Conservation (phyloP, 2,797 vertebrate genomes). For the Enteromius thamalakanensis region DNA sequence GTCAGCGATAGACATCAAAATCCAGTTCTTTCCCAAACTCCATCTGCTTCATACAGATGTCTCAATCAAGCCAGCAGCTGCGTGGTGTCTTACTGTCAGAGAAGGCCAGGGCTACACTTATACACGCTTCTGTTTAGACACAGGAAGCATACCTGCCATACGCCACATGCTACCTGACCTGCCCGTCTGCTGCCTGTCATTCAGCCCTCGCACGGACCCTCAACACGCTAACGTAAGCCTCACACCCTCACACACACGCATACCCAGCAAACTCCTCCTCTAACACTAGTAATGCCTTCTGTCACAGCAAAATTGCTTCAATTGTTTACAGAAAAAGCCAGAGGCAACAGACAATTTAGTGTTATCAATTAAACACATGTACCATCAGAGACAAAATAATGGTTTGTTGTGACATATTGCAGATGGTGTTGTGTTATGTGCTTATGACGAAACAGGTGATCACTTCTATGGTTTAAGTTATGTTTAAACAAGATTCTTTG, state of each 20-base stretch:
- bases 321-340: slow-evolving; percentile 42
- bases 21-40: slow-evolving; percentile 58
- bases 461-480: slow-evolving; percentile 20
- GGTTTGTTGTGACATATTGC: slow-evolving; percentile 35
- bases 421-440: slow-evolving; percentile 18
- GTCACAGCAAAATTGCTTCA: slow-evolving; percentile 12
- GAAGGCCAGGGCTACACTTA: slow-evolving; percentile 56
- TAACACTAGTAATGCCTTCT: slow-evolving; percentile 24
- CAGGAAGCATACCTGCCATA: slow-evolving; percentile 57
- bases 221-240: slow-evolving; percentile 36
- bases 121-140: slow-evolving; percentile 63
- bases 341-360: slow-evolving; percentile 22
- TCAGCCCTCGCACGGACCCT: slow-evolving; percentile 49
- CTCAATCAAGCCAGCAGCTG: slow-evolving; percentile 69
- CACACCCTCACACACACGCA: slow-evolving; percentile 8
- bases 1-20: slow-evolving; percentile 64
- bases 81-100: slow-evolving; percentile 60
- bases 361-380: slow-evolving; percentile 42
- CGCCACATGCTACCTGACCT: slow-evolving; percentile 61
- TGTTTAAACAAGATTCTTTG: slow-evolving; percentile 18
- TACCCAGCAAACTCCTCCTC: slow-evolving; percentile 3
- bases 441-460: slow-evolving; percentile 25
- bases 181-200: slow-evolving; percentile 59
- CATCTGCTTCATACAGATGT: slow-evolving; percentile 68
- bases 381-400: slow-evolving; percentile 39